Evolutionary conservation across 2,113 vertebrate genomes (phyloP), one percentile per base, ranked within the genome.

Genomic region (Stegostoma tigrinum): DNA sequence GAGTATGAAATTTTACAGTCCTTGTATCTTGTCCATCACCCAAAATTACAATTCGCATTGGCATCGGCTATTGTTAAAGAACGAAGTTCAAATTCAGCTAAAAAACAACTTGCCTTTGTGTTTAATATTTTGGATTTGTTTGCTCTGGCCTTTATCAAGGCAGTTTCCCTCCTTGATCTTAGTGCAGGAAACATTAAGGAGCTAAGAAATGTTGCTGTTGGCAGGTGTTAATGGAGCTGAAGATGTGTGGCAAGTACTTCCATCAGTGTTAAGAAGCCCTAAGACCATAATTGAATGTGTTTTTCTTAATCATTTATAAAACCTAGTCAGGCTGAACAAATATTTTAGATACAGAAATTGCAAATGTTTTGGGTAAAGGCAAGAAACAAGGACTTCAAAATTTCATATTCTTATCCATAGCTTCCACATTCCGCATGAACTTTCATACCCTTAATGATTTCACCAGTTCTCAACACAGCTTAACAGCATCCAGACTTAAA

Each of bases 301-400:
- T 93, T 93, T 93, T 93, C 89, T 66, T 93, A n/a, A 93, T 21
- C 66, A 38, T n/a, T 66, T 66, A 38, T 23, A 38, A 90, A 90
- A 90, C n/a, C 89, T 67, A 24, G 89, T 93, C 61, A 67, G 19
- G 19, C 19, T 38, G n/a, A 38, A 38, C 61, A 66, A 93, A 45
- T 67, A 93, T 38, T 66, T 64, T n/a, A 93, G 17, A n/a, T 67
- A 38, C 38, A 67, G 89, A 93, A 66, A 93, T n/a, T 34, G 27
- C 5, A 55, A 89, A 34, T 17, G 61, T 61, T 66, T 38, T 66
- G 61, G 61, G 23, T 19, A 27, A 30, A 38, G 27, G 55, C 55
- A 67, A 67, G 61, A 66, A 38, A 23, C n/a, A 67, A 93, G 64
- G 5, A 3, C 7, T 66, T 38, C 61, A 38, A n/a, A 93, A 93